Percentiles rank a stretch among this genome's conserved stretches.
Conservation (phyloP, 2,113 vertebrate genomes). For the Eurypyga helias region DNA sequence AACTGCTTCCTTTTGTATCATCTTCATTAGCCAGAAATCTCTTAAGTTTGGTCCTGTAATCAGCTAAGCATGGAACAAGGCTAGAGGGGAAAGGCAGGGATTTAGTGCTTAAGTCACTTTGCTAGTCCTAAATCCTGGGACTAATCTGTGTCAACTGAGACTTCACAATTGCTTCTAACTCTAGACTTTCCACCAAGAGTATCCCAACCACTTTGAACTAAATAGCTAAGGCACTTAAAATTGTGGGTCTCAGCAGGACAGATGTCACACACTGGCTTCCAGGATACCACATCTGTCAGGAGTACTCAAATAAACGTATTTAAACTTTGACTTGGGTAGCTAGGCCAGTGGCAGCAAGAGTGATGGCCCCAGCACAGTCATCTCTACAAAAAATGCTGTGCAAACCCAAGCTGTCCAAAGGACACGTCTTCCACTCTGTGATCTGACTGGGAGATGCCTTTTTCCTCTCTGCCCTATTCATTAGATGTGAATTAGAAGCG, state of each 20-base stretch:
- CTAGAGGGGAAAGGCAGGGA: constrained; percentile 53
- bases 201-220: not conserved
- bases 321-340: not conserved
- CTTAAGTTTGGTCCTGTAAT: constrained; percentile 43
- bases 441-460: not conserved
- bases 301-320: not conserved
- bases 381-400: not conserved
- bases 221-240: not conserved
- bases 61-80: constrained; percentile 33
- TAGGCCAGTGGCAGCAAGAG: not conserved
- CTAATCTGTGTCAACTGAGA: constrained; percentile 45
- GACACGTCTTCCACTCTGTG: not conserved
- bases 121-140: constrained; percentile 52
- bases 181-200: not conserved
- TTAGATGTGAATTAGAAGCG: not conserved
- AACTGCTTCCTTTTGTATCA: not conserved
- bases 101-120: constrained; percentile 59
- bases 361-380: not conserved
- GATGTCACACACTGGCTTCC: not conserved
- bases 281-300: not conserved
- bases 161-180: not conserved
- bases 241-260: not conserved
- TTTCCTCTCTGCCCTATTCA: not conserved
- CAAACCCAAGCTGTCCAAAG: not conserved
- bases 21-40: constrained; percentile 41